These are phyloP conservation scores for Caerostris darwini DNA, from an alignment of 1,140 invertebrate genomes.

Conservation along the genomic window DNA sequence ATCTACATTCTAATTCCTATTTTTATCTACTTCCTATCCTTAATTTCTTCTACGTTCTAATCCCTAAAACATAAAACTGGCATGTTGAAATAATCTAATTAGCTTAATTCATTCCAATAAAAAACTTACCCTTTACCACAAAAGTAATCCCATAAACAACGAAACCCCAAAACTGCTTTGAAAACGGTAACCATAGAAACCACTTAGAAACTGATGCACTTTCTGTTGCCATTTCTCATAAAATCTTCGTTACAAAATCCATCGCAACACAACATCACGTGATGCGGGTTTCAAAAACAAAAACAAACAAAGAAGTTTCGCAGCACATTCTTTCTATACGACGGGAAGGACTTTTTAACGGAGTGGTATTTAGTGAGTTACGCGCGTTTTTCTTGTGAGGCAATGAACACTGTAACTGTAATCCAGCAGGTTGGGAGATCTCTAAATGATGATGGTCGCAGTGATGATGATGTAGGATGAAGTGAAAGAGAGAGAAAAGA, in stretches of 20 bases:
- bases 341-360: background rate
- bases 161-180: background rate
- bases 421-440: conserved; percentile 14
- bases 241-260: background rate
- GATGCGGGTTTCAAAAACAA: background rate
- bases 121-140: conserved; percentile 19
- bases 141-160: conserved; percentile 11
- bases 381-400: background rate
- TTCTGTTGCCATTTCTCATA: background rate
- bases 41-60: too few relatives aligned
- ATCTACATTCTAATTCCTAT: too few relatives aligned
- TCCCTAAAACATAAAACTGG: too few relatives aligned
- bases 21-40: too few relatives aligned
- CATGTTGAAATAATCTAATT: too few relatives aligned
- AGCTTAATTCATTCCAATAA: background rate
- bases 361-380: conserved; percentile 27
- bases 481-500: background rate
- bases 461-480: conserved; percentile 12
- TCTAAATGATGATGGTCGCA: conserved; percentile 10
- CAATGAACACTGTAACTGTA: background rate
- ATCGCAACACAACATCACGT: background rate
- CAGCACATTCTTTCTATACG: background rate
- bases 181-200: background rate
- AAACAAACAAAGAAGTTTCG: background rate
- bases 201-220: background rate